phyloP scores from a whole-genome alignment of 2,888 invertebrate genomes.

The Yponomeuta sedellus region DNA sequence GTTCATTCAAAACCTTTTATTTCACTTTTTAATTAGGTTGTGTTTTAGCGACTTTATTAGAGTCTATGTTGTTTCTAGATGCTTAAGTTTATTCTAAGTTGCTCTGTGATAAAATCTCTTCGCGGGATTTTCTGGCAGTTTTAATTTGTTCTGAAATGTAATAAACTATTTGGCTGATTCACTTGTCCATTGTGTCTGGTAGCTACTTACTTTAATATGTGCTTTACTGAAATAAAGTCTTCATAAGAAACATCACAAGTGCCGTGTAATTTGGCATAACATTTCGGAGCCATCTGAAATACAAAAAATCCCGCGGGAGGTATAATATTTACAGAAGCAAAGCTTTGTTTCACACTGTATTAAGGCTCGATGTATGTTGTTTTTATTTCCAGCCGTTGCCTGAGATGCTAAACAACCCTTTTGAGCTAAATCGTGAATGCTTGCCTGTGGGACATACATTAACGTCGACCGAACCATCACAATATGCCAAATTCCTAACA shows the following conservation, averaged over 20 bases:
- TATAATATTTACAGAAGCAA: constrained; percentile 23
- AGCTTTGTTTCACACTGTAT: constrained; percentile 63
- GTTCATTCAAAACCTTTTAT: constrained; percentile 17
- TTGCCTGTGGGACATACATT: constrained; percentile 76
- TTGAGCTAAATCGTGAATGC: constrained; percentile 77
- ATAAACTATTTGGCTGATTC: not conserved
- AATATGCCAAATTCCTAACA: constrained; percentile 68
- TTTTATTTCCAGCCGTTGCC: constrained; percentile 78
- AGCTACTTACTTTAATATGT: too few species aligned
- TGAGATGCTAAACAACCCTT: constrained; percentile 76
- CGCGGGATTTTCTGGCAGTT: not conserved
- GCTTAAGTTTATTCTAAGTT: constrained; percentile 60
- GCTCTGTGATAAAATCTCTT: constrained; percentile 25
- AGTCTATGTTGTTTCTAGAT: constrained; percentile 53
- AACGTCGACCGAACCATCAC: constrained; percentile 73
- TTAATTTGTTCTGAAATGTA: not conserved
- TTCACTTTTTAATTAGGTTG: constrained; percentile 16
- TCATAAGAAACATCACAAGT: too few species aligned
- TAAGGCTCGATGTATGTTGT: constrained; percentile 77
- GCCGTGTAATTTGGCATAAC: not conserved
- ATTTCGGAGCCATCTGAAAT: not conserved
- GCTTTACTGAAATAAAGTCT: too few species aligned
- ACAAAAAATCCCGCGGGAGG: not conserved
- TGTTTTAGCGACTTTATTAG: constrained; percentile 20
- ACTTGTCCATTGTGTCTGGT: not conserved